Evolutionary conservation across 2,888 invertebrate species (phyloP), one percentile per base, ranked within the genome.

Genomic region (Xestia rhomboidea): DNA sequence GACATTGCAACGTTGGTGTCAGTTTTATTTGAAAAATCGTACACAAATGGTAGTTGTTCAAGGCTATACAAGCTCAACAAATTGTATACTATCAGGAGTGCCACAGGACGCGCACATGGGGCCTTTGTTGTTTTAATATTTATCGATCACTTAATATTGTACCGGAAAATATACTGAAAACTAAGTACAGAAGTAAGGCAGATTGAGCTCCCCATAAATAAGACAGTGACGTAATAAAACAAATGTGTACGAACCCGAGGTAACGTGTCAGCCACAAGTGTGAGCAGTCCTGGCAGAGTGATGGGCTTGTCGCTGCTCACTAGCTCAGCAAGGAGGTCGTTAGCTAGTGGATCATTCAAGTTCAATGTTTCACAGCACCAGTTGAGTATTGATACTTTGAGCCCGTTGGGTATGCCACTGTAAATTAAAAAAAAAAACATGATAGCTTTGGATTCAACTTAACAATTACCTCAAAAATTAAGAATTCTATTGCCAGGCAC

Each of bases 331-430:
- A 96, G 87, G 2, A 96, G 88, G 30, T 96, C 96, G 79, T 95
- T 96, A 3, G 93, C 84, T 7, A 95, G 80, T 0, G 95, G 94
- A 79, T 95, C 96, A 74, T 92, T 94, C 18, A 93, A 82, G 79
- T 95, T 94, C 70, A 95, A 81, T 0, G 94, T 92, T 73, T 96
- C 97, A 74, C 94, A 93, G 85, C 97, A 97, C 96, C 96, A 96
- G 85, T 94, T 95, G 71, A 97, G 84, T 69, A 97, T 92, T 0
- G 95, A 94, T 44, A 94, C 92, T 83, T 96, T 96, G 10, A 96
- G 87, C 54, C 88, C 92, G 78, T 92, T 94, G 27, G 96, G 96
- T 77, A 96, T 88, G 18, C 91, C 92, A 79, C 96, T 96, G 92
- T 18, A 88, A 89, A 86, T 34, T 38, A 79, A 68, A 24, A 64